phyloP scores from a whole-genome alignment of 2,797 vertebrate genomes.

The Salarias fasciatus region DNA sequence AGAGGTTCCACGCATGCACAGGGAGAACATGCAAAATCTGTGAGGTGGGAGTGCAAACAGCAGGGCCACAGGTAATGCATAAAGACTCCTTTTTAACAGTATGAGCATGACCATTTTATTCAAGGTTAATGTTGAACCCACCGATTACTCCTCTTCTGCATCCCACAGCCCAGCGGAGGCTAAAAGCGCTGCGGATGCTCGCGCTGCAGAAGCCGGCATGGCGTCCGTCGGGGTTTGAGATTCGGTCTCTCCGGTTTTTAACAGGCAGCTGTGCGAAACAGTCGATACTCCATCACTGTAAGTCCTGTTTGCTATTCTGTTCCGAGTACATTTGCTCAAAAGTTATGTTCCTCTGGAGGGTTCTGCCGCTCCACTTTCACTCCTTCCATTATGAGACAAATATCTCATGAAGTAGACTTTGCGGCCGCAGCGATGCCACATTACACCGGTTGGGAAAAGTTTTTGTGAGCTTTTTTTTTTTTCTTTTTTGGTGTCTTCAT shows the following conservation, averaged over 20 bases:
- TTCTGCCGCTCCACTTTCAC: slow-evolving; percentile 17
- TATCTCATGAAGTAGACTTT: neutral
- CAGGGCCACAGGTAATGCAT: too few species aligned
- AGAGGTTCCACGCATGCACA: too few species aligned
- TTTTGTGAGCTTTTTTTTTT: neutral
- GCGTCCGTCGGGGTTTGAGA: neutral
- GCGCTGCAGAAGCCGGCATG: neutral
- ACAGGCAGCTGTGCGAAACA: slow-evolving; percentile 13
- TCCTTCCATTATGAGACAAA: slow-evolving; percentile 13
- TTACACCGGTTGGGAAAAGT: neutral
- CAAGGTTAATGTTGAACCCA: too few species aligned
- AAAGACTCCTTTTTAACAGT: too few species aligned
- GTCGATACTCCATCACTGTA: slow-evolving; percentile 10
- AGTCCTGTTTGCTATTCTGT: slow-evolving; percentile 6
- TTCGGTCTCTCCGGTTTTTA: slow-evolving; percentile 13
- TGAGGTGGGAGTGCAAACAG: too few species aligned
- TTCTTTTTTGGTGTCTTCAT: neutral
- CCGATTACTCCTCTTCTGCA: too few species aligned
- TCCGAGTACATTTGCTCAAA: slow-evolving; percentile 20
- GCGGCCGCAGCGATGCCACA: neutral
- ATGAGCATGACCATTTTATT: too few species aligned
- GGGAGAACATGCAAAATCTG: too few species aligned
- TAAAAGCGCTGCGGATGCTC: too few species aligned
- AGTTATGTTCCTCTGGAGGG: slow-evolving; percentile 8
- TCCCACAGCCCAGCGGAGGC: too few species aligned